A percentile compares a stretch with the other conserved stretches of the same genome.
phyloP scores from a whole-genome alignment of 2,888 invertebrate genomes.

The Philopedon plagiatum region DNA sequence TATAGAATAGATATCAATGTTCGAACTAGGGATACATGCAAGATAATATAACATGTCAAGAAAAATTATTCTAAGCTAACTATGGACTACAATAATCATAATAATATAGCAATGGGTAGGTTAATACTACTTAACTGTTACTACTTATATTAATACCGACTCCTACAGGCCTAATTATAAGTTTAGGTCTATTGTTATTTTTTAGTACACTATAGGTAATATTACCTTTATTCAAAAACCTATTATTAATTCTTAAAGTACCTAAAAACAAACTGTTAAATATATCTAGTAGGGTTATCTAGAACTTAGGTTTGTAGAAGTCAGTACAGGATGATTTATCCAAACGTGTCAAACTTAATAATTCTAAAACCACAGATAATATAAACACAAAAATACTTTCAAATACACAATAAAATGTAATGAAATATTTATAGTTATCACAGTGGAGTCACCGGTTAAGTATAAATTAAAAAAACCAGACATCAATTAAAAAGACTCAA shows the following conservation, averaged over 20 bases:
- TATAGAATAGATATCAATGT: slow-evolving; percentile 64
- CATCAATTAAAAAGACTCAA: not conserved
- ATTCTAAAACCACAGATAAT: slow-evolving; percentile 43
- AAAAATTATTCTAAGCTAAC: slow-evolving; percentile 68
- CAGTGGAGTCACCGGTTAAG: slow-evolving; percentile 50
- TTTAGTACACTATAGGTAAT: slow-evolving; percentile 29
- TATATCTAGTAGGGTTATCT: slow-evolving; percentile 24
- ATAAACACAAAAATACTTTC: slow-evolving; percentile 26
- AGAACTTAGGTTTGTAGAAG: slow-evolving; percentile 32
- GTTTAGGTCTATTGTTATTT: slow-evolving; percentile 18
- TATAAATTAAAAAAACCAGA: slow-evolving; percentile 29
- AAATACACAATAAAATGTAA: slow-evolving; percentile 27
- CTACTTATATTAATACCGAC: slow-evolving; percentile 43
- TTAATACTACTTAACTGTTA: slow-evolving; percentile 54
- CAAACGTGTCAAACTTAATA: slow-evolving; percentile 43
- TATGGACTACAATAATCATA: slow-evolving; percentile 66
- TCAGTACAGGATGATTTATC: slow-evolving; percentile 44
- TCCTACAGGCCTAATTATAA: slow-evolving; percentile 32
- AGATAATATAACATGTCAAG: slow-evolving; percentile 67
- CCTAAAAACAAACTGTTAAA: slow-evolving; percentile 26
- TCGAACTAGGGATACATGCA: slow-evolving; percentile 67
- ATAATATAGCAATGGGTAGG: slow-evolving; percentile 66
- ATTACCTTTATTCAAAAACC: slow-evolving; percentile 24
- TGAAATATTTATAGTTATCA: slow-evolving; percentile 49
- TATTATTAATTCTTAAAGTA: slow-evolving; percentile 31